These are phyloP conservation scores for Apis laboriosa DNA, from an alignment of 1,140 invertebrate genomes.

Conservation along the genomic window DNA sequence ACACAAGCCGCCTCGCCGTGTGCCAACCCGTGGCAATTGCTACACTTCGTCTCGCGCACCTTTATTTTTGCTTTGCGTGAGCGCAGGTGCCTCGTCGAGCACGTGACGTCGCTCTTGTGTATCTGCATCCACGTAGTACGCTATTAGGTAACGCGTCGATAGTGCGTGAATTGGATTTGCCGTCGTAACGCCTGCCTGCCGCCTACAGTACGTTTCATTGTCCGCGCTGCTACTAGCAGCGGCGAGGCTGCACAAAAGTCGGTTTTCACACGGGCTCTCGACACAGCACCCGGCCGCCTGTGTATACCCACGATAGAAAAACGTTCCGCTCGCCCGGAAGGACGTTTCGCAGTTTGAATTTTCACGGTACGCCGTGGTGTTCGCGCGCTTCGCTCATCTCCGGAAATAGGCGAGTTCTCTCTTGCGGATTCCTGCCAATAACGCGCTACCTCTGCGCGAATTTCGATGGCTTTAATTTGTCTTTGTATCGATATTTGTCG, in stretches of 20 bases:
- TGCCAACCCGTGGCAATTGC: conserved; percentile 37
- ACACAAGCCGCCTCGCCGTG: not conserved
- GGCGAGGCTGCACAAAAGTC: conserved; percentile 15
- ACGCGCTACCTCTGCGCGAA: not conserved
- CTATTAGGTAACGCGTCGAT: conserved; percentile 68
- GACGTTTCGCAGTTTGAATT: conserved; percentile 12
- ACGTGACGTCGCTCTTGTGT: conserved; percentile 58
- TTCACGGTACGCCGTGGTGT: not conserved
- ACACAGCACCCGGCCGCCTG: not conserved
- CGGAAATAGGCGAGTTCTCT: not conserved
- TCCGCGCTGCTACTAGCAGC: conserved; percentile 28
- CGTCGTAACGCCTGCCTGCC: conserved; percentile 31
- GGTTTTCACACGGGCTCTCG: not conserved
- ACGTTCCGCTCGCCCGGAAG: not conserved
- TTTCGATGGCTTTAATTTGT: not conserved
- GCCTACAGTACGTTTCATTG: conserved; percentile 38
- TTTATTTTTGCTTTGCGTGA: conserved; percentile 63
- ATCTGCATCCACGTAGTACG: conserved; percentile 56
- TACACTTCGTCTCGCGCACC: conserved; percentile 46
- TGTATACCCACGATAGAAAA: not conserved
- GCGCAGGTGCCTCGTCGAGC: conserved; percentile 54
- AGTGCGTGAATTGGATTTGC: conserved; percentile 61
- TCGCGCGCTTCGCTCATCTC: not conserved
- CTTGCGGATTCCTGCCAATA: not conserved
- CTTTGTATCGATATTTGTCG: not conserved